These are phyloP conservation scores for Siniperca scherzeri DNA, from an alignment of 2,797 vertebrate species.

Conservation along the genomic window DNA sequence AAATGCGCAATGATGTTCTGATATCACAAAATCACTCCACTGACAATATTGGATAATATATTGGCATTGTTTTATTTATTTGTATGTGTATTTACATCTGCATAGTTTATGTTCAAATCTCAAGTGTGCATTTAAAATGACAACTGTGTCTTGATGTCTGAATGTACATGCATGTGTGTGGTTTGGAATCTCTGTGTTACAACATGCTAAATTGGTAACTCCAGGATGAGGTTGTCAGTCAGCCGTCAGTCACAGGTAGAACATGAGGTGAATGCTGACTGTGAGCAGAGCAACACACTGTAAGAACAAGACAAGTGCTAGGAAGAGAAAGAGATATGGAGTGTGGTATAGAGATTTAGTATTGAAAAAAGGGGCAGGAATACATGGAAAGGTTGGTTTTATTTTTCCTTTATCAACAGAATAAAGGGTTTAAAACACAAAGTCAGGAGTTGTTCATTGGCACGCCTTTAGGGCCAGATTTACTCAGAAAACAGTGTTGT, in stretches of 20 bases:
- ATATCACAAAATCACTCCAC: not conserved
- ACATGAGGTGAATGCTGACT: constrained; percentile 41
- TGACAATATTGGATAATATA: not conserved
- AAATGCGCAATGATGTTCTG: not conserved
- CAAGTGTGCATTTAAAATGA: constrained; percentile 16
- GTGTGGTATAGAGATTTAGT: not conserved
- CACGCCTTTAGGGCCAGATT: not conserved
- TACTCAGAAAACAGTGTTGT: not conserved
- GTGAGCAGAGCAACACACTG: constrained; percentile 19
- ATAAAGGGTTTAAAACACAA: not conserved
- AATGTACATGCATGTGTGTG: not conserved
- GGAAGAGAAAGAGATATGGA: not conserved
- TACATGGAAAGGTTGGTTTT: not conserved
- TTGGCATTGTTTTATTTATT: constrained; percentile 10
- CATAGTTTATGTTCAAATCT: constrained; percentile 14
- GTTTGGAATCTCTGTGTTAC: not conserved
- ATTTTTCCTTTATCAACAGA: not conserved
- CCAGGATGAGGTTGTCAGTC: constrained; percentile 53
- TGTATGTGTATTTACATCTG: not conserved
- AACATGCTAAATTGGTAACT: constrained; percentile 44
- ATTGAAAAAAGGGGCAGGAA: not conserved
- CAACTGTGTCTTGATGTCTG: constrained; percentile 10
- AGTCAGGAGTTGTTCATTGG: not conserved
- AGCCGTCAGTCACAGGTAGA: constrained; percentile 48
- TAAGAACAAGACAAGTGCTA: constrained; percentile 14